Evolutionary conservation across 1,140 invertebrate genomes (phyloP).

Genomic region (Drosophila repletoides): DNA sequence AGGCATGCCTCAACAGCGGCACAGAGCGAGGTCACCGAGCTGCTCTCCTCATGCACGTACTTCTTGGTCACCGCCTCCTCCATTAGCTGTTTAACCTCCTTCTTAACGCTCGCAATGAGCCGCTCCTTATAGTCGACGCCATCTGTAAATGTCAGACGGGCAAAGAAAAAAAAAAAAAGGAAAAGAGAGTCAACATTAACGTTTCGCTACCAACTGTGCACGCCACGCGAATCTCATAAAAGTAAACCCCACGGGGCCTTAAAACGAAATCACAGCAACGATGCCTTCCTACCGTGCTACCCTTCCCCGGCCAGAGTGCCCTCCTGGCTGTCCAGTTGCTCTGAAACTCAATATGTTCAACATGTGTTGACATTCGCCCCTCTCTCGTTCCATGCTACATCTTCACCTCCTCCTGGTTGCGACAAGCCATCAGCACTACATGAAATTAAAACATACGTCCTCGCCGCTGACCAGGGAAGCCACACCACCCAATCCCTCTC

Average conservation of each 20-base stretch:
- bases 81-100: conserved; percentile 96
- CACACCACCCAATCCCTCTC: background rate
- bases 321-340: background rate
- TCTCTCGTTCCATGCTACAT: background rate
- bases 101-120: conserved; percentile 90
- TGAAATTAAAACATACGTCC: conserved; percentile 41
- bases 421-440: conserved; percentile 12
- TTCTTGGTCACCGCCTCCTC: conserved; percentile 96
- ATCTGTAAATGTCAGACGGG: conserved; percentile 50
- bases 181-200: conserved; percentile 27
- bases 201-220: conserved; percentile 11
- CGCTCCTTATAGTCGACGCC: conserved; percentile 87
- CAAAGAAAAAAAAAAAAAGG: background rate
- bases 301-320: background rate
- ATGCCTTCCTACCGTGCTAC: background rate
- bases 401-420: too few relatives aligned
- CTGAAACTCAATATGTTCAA: conserved; percentile 67
- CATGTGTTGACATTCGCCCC: conserved; percentile 46
- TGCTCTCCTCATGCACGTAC: conserved; percentile 96
- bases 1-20: conserved; percentile 94
- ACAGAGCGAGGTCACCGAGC: conserved; percentile 92
- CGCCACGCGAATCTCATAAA: conserved; percentile 43
- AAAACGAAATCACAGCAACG: conserved; percentile 58
- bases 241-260: conserved; percentile 50
- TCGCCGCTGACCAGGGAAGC: background rate